Evolutionary conservation across 2,888 invertebrate genomes (phyloP).

Genomic region (Thysanoteuthis rhombus): DNA sequence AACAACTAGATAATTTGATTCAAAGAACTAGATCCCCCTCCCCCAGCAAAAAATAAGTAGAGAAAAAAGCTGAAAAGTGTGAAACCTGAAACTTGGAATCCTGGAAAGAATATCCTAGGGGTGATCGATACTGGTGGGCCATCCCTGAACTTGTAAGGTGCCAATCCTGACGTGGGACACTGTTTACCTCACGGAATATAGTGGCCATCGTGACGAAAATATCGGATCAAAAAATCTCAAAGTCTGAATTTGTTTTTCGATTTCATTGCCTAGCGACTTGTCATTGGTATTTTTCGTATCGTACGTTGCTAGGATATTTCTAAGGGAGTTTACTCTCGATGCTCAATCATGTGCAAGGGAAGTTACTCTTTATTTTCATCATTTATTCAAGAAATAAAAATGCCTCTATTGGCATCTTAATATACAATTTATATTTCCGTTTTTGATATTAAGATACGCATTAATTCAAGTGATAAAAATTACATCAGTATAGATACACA

Average conservation of each 20-base stretch:
- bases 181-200: slow-evolving; percentile 45
- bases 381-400: no score
- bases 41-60: no score
- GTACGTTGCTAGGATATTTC: not conserved
- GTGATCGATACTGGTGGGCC: slow-evolving; percentile 63
- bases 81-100: not conserved
- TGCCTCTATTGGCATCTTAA: no score
- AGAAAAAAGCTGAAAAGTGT: not conserved
- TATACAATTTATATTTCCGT: no score
- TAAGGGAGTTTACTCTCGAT: slow-evolving; percentile 21
- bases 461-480: no score
- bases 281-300: not conserved
- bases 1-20: no score
- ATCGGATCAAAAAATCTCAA: not conserved
- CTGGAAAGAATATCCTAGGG: slow-evolving; percentile 64
- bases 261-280: not conserved
- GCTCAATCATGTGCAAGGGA: not conserved
- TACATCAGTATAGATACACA: no score
- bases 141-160: slow-evolving; percentile 67
- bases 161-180: slow-evolving; percentile 57
- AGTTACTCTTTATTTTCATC: not conserved
- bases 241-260: not conserved
- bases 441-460: no score
- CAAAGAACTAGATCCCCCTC: no score
- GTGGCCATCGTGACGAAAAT: not conserved